phyloP scores from a whole-genome alignment of 2,797 vertebrate genomes.

The Crypturellus tataupa region DNA sequence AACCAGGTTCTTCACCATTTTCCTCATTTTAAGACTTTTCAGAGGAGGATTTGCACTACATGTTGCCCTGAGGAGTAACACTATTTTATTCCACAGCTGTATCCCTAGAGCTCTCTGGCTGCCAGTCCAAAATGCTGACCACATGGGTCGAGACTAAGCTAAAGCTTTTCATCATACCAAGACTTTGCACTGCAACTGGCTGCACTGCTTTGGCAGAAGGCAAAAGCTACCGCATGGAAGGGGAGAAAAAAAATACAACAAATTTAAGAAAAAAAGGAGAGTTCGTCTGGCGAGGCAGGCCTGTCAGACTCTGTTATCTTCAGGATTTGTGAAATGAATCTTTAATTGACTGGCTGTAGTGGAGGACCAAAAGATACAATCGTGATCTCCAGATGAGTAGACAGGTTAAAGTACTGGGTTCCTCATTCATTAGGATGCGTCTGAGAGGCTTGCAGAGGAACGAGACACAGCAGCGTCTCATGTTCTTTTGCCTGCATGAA shows the following conservation, averaged over 20 bases:
- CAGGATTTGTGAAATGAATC: constrained; percentile 7
- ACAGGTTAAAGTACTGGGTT: not conserved
- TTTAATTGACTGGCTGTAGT: constrained; percentile 33
- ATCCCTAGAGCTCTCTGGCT: not conserved
- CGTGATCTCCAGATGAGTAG: not conserved
- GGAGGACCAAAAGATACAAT: not conserved
- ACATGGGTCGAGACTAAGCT: not conserved
- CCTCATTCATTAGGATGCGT: constrained; percentile 26
- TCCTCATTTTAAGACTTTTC: constrained; percentile 11
- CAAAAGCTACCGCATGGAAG: not conserved
- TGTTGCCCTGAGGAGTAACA: not conserved
- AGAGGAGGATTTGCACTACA: not conserved
- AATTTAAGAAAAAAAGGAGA: not conserved
- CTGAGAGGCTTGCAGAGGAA: not conserved
- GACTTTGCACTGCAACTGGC: not conserved
- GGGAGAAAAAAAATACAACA: not conserved
- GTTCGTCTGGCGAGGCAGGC: not conserved
- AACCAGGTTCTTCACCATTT: not conserved
- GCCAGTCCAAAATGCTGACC: not conserved
- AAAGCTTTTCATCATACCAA: not conserved
- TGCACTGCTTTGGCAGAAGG: not conserved
- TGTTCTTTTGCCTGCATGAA: not conserved
- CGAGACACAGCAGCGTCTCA: not conserved
- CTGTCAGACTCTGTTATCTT: constrained; percentile 30
- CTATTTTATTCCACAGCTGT: not conserved